Base-by-base conservation (phyloP, 2,888 invertebrate species). In the Dyspetes luteomarginatus region DNA sequence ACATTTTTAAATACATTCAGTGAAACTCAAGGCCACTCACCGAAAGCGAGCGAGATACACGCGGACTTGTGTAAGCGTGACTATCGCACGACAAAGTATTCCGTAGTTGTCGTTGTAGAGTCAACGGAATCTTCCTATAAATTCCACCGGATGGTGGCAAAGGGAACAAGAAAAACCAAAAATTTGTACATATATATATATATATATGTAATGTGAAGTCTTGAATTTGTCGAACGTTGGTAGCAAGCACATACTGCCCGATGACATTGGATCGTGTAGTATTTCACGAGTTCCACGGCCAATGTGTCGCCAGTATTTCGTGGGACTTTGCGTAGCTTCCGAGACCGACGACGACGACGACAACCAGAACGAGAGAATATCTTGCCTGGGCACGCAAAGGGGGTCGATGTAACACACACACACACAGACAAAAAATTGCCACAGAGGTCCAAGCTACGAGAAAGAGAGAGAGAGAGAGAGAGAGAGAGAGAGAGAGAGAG, bases 221-320 rank as follows among this genome's bases (percentile, higher is more conserved):
- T 74, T 77, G 64, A 52, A 74, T 65, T 78, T 78, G 78, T 71
- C 82, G 84, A 81, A 58, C 82, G 86, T 85, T 83, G 85, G 88
- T 88, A 84, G 84, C 82, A 41, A 15, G 72, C 60, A 78, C 30
- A 26, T 45, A 80, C 83, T 68, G 81, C 69, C 72, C 64, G 77
- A n/a, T 67, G 65, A 71, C 81, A 74, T 69, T 76, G 86, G 86
- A 69, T 82, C 84, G 82, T 87, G 87, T 86, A 86, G 84, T 78
- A 78, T 88, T 88, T 88, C 83, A 83, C 80, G 84, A 15, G 69
- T 83, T 78, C 84, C 84, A 81, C 58, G 64, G 55, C 48, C 82
- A 65, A 77, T 79, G 84, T 82, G 87, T 84, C 36, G 83, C 78
- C 82, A 84, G 86, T 89, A 88, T 87, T 87, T 88, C 84, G 87